Percentiles rank a stretch among this genome's conserved stretches.
These are phyloP conservation scores for Unio pictorum DNA, from an alignment of 2,888 invertebrate species.

Conservation along the genomic window DNA sequence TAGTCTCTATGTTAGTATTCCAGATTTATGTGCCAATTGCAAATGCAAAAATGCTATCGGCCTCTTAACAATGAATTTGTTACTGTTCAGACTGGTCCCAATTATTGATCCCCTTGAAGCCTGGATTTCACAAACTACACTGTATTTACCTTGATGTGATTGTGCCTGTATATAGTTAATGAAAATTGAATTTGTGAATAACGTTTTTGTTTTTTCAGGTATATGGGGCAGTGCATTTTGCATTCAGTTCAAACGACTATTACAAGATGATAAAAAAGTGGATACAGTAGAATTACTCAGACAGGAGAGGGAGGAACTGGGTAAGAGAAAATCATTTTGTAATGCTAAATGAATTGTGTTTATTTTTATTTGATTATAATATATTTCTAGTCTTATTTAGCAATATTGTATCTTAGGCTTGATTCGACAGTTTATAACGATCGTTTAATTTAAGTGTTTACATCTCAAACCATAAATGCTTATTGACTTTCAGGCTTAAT, in stretches of 20 bases:
- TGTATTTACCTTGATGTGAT: not conserved
- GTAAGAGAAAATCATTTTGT: constrained; percentile 21
- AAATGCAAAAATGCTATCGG: too few species aligned
- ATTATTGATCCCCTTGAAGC: too few species aligned
- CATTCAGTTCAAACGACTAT: constrained; percentile 71
- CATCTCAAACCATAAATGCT: too few species aligned
- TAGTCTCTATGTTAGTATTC: too few species aligned
- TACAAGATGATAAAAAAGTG: constrained; percentile 64
- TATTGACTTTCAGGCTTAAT: too few species aligned
- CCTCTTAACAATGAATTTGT: too few species aligned
- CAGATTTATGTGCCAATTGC: too few species aligned
- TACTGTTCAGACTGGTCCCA: too few species aligned
- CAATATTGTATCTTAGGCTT: not conserved
- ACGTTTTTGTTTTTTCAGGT: constrained; percentile 51
- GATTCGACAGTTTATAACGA: too few species aligned
- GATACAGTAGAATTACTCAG: constrained; percentile 40
- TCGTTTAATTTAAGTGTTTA: too few species aligned
- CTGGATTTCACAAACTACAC: not conserved
- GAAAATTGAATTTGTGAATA: not conserved
- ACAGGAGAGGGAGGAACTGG: constrained; percentile 55
- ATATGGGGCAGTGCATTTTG: constrained; percentile 74
- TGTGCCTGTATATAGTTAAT: not conserved
- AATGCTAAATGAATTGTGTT: not conserved
- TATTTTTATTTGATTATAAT: not conserved
- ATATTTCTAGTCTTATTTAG: not conserved